Evolutionary conservation across 2,888 invertebrate genomes (phyloP).

Genomic region (Ptychoptera albimana): DNA sequence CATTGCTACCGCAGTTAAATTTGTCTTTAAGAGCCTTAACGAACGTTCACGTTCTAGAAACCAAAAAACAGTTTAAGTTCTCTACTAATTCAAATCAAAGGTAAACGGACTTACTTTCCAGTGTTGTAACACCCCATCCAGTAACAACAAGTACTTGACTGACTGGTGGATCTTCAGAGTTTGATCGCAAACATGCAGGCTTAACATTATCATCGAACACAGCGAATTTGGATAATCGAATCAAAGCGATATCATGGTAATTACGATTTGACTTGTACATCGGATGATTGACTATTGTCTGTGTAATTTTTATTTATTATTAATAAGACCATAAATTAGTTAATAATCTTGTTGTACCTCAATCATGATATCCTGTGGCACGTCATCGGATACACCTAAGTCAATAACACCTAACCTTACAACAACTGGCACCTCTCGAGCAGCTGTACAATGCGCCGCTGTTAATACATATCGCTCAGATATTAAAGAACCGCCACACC

Average conservation of each 20-base stretch:
- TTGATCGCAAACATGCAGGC: constrained; percentile 15
- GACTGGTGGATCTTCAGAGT: constrained; percentile 9
- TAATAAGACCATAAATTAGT: background rate
- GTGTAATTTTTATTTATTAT: background rate
- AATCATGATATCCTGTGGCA: constrained; percentile 6
- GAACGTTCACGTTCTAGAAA: constrained; percentile 12
- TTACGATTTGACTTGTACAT: constrained; percentile 6
- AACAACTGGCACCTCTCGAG: constrained; percentile 3
- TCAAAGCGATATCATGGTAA: constrained; percentile 16
- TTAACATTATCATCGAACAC: constrained; percentile 8
- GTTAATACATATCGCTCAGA: constrained; percentile 9
- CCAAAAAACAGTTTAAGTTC: constrained; percentile 2
- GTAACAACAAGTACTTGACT: constrained; percentile 10
- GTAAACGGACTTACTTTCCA: constrained; percentile 9
- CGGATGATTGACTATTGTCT: constrained; percentile 11
- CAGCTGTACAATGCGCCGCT: constrained; percentile 11
- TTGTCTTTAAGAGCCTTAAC: constrained; percentile 12
- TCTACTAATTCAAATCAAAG: constrained; percentile 3
- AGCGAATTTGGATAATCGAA: constrained; percentile 10
- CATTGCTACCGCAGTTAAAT: constrained; percentile 12
- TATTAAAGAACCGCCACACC: constrained; percentile 11
- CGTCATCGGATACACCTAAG: background rate
- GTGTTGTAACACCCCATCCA: constrained; percentile 15
- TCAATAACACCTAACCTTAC: constrained; percentile 10
- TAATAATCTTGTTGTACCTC: constrained; percentile 1